Conservation (phyloP, 2,797 vertebrate genomes). For the Mergus octosetaceus region DNA sequence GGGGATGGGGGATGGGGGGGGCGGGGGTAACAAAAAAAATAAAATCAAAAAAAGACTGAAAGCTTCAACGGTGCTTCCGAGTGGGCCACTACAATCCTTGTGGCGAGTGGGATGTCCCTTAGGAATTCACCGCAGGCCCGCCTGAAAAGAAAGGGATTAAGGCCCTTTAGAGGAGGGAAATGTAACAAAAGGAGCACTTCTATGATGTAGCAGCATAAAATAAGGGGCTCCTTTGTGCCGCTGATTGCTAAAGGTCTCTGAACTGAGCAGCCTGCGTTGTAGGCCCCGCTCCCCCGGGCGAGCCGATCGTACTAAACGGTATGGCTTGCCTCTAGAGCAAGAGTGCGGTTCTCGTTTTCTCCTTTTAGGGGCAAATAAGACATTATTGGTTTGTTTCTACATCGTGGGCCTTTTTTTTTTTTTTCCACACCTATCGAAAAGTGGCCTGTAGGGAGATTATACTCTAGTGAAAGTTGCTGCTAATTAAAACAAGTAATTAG, state of each 20-base stretch:
- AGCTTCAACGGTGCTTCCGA: conserved; percentile 85
- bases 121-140: conserved; percentile 89
- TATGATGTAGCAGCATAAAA: conserved; percentile 98
- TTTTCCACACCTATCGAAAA: conserved; percentile 78
- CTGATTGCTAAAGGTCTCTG: conserved; percentile 92
- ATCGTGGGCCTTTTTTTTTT: conserved; percentile 27
- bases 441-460: conserved; percentile 88
- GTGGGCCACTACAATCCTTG: conserved; percentile 87
- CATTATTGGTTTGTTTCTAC: conserved; percentile 92
- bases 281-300: conserved; percentile 77
- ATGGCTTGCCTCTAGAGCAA: conserved; percentile 82
- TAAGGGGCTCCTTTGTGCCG: conserved; percentile 91
- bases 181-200: conserved; percentile 98
- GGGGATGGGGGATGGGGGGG: too few species aligned
- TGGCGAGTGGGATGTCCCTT: conserved; percentile 91
- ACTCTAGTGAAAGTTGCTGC: conserved; percentile 94
- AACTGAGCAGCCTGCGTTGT: conserved; percentile 81
- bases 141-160: conserved; percentile 96
- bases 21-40: conserved; percentile 55
- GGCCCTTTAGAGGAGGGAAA: conserved; percentile 92
- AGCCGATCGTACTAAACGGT: conserved; percentile 84
- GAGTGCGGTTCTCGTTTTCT: conserved; percentile 84
- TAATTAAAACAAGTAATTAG: conserved; percentile 98
- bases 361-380: conserved; percentile 87
- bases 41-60: conserved; percentile 86